Evolutionary conservation across 2,797 vertebrate species (phyloP), one percentile per base, ranked within the genome.

Genomic region (Leuciscus waleckii): DNA sequence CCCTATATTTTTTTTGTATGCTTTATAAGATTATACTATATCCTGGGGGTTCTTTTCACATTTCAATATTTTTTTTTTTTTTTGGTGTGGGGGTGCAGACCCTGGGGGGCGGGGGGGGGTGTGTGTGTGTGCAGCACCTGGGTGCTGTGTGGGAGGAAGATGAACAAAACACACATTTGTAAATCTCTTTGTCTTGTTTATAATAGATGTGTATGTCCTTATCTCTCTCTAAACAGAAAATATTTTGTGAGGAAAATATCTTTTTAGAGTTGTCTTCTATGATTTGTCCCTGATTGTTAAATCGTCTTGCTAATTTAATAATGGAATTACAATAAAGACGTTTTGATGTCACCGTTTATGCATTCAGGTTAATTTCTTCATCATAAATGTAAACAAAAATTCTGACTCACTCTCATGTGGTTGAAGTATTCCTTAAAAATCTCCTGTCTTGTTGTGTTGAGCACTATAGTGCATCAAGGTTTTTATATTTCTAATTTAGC

Each of bases 71-170:
- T 92, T 91, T 92, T 73, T 1, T n/a, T 43, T 61, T 23, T 26
- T 39, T 41, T n/a, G n/a, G n/a, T n/a, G n/a, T n/a, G n/a, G n/a
- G n/a, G n/a, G n/a, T n/a, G n/a, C n/a, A n/a, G n/a, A n/a, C n/a
- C n/a, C n/a, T n/a, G n/a, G n/a, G n/a, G n/a, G n/a, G n/a, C n/a
- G n/a, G n/a, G n/a, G n/a, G n/a, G n/a, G n/a, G n/a, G n/a, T n/a
- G n/a, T n/a, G n/a, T n/a, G n/a, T 29, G 29, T 29, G 92, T 92
- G 78, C 56, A 94, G 96, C 96, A 97, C 95, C 94, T 94, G 94
- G 92, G 93, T 97, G 95, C 95, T 92, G 84, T 90, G 81, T 89
- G 91, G 85, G 93, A 93, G 93, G 90, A 80, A 94, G 93, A 90
- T 91, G 87, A 92, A 86, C 83, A 92, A 86, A 92, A n/a, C 85